Conservation (phyloP, 2,888 invertebrate genomes). For the Pyrocoelia pectoralis region DNA sequence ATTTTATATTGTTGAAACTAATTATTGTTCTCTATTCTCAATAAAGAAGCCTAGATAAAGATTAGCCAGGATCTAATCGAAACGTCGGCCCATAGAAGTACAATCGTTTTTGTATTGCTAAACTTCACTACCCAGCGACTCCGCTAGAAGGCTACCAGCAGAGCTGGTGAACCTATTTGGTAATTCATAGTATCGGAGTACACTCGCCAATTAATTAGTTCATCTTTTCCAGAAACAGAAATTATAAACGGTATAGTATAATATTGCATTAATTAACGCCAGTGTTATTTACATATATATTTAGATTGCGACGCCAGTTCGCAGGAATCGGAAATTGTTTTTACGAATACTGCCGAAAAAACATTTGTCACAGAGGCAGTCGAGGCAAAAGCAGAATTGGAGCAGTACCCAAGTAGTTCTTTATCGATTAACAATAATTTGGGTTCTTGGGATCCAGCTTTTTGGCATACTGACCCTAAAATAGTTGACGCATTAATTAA, state of each 20-base stretch:
- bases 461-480: not conserved
- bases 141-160: too few relatives aligned
- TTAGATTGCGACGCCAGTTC: not conserved
- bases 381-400: not conserved
- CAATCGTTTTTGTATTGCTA: too few relatives aligned
- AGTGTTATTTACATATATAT: not conserved
- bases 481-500: constrained; percentile 1
- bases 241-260: not conserved
- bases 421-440: not conserved
- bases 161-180: too few relatives aligned
- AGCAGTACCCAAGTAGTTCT: not conserved
- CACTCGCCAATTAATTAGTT: too few relatives aligned
- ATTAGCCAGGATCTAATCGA: too few relatives aligned
- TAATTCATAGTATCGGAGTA: too few relatives aligned
- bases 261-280: constrained; percentile 3
- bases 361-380: too few relatives aligned
- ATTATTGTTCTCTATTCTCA: too few relatives aligned
- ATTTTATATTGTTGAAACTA: too few relatives aligned
- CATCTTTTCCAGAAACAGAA: constrained; percentile 2
- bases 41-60: too few relatives aligned
- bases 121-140: too few relatives aligned
- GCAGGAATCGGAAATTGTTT: not conserved
- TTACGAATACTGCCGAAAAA: not conserved
- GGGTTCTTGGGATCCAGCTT: not conserved
- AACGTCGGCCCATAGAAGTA: too few relatives aligned